phyloP scores from a whole-genome alignment of 53 echinoderm and acorn worm genomes.

The Zoroaster sp. region DNA sequence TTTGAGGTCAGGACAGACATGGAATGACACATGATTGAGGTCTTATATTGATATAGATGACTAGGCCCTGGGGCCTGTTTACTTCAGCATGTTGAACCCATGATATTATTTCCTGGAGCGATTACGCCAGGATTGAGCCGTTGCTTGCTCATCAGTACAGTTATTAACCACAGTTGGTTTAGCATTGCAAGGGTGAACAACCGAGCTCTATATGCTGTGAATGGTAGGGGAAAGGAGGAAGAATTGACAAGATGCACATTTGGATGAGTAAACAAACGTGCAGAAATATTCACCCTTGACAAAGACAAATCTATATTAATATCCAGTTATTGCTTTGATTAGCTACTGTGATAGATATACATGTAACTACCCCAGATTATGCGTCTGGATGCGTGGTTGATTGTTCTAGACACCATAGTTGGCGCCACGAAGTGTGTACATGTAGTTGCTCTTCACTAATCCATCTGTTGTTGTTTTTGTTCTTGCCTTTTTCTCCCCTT shows the following conservation, averaged over 20 bases:
- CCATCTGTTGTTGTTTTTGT: neutral
- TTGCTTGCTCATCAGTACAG: neutral
- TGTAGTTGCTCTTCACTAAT: neutral
- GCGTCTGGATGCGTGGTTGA: neutral
- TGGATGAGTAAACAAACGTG: neutral
- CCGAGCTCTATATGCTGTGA: neutral
- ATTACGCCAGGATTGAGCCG: conserved; percentile 3
- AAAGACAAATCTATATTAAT: neutral
- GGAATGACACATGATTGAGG: conserved; percentile 20
- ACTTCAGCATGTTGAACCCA: conserved; percentile 26
- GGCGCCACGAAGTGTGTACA: neutral
- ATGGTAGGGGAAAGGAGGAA: neutral
- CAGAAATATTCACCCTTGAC: neutral
- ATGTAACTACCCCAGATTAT: neutral
- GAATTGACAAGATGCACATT: neutral
- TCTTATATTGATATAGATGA: conserved; percentile 30
- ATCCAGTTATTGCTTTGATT: neutral
- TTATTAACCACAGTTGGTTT: conserved; percentile 25
- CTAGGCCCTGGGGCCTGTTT: conserved; percentile 4
- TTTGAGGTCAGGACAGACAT: neutral
- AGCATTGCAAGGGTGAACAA: neutral
- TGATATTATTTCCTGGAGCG: conserved; percentile 8
- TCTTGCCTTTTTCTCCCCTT: neutral
- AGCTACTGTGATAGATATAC: neutral
- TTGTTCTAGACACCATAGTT: neutral